Percentiles rank a stretch among this genome's conserved stretches.
phyloP scores from a whole-genome alignment of 2,888 invertebrate genomes.

The Platycheirus rosarum region DNA sequence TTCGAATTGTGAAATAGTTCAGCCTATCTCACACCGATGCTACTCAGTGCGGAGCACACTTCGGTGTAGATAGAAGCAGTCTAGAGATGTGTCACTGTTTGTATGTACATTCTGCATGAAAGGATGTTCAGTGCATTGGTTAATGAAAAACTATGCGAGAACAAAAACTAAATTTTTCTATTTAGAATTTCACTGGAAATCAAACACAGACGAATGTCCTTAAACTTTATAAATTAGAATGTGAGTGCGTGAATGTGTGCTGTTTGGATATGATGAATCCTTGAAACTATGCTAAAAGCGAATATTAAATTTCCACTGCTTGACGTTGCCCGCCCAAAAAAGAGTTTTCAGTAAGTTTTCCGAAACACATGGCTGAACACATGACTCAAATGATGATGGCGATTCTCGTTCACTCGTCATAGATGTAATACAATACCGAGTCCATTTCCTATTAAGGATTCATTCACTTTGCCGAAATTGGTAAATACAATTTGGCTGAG shows the following conservation, averaged over 20 bases:
- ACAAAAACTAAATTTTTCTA: constrained; percentile 29
- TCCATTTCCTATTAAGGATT: constrained; percentile 70
- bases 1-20: constrained; percentile 69
- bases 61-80: constrained; percentile 31
- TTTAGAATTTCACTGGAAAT: constrained; percentile 46
- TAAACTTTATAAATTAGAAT: constrained; percentile 54
- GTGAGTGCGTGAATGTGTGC: neutral
- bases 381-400: constrained; percentile 18
- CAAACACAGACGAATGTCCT: constrained; percentile 62
- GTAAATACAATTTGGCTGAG: constrained; percentile 64
- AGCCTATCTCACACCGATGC: constrained; percentile 43
- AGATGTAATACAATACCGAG: constrained; percentile 62
- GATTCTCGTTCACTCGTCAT: neutral
- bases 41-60: constrained; percentile 52
- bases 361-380: constrained; percentile 16
- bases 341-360: constrained; percentile 5
- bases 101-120: constrained; percentile 55
- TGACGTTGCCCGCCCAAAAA: constrained; percentile 42
- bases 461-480: constrained; percentile 65
- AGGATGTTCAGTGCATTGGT: constrained; percentile 70
- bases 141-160: constrained; percentile 60
- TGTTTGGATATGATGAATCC: constrained; percentile 52
- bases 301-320: constrained; percentile 65
- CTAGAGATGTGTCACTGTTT: constrained; percentile 54
- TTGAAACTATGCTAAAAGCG: constrained; percentile 46